phyloP scores from a whole-genome alignment of 1,140 invertebrate species.

The Proctacanthus coquilletti region DNA sequence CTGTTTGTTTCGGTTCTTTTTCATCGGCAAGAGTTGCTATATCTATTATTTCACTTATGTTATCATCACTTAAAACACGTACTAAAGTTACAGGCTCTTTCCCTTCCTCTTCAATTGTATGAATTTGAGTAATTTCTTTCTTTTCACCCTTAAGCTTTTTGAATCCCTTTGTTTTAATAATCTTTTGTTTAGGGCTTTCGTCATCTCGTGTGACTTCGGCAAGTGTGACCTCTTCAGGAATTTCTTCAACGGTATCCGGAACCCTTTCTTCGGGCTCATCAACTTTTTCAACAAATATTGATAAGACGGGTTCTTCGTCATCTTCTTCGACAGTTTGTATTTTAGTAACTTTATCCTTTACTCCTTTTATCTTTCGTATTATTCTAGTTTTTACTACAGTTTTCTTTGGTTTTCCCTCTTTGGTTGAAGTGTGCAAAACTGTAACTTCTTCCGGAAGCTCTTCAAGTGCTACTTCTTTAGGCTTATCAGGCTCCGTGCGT shows the following conservation, averaged over 20 bases:
- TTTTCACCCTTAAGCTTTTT: conserved; percentile 16
- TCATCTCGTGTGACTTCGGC: conserved; percentile 24
- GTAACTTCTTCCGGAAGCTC: conserved; percentile 28
- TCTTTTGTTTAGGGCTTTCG: conserved; percentile 26
- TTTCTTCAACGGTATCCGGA: conserved; percentile 19
- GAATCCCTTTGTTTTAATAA: conserved; percentile 23
- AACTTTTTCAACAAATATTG: conserved; percentile 11
- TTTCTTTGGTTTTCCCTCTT: conserved; percentile 23
- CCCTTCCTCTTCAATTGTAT: conserved; percentile 30
- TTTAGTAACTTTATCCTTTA: conserved; percentile 24
- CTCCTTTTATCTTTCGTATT: conserved; percentile 18
- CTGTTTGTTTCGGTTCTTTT: conserved; percentile 17
- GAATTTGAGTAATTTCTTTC: conserved; percentile 26
- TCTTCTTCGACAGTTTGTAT: conserved; percentile 27
- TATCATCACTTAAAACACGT: conserved; percentile 24
- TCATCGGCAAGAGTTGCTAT: conserved; percentile 24
- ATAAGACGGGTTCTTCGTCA: conserved; percentile 17
- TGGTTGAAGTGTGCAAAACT: conserved; percentile 23
- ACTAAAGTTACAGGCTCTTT: conserved; percentile 27
- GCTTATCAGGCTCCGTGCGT: conserved; percentile 5
- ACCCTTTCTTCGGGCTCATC: conserved; percentile 12
- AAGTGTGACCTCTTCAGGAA: conserved; percentile 30
- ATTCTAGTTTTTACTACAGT: conserved; percentile 20
- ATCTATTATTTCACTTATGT: conserved; percentile 27
- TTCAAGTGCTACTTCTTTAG: conserved; percentile 9